phyloP scores from a whole-genome alignment of 2,888 invertebrate genomes.

The Ormyrus thymus region DNA sequence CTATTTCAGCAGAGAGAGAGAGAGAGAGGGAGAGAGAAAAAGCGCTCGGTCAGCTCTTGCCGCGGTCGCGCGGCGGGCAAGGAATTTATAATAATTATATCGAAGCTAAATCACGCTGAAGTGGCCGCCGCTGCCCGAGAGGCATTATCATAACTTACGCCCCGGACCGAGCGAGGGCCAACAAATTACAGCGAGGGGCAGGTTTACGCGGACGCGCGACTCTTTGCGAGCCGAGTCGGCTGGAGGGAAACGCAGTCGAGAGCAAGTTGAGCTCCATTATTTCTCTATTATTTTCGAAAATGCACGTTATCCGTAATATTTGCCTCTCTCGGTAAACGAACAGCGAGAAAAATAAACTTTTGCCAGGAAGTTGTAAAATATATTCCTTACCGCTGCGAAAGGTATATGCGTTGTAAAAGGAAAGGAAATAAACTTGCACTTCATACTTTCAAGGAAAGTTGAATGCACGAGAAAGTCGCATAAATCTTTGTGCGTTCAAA shows the following conservation, averaged over 20 bases:
- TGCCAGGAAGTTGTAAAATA: too few relatives aligned
- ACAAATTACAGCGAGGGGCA: constrained; percentile 24
- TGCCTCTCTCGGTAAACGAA: too few relatives aligned
- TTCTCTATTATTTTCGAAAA: too few relatives aligned
- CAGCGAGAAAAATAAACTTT: too few relatives aligned
- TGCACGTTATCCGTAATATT: too few relatives aligned
- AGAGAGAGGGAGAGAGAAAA: not conserved
- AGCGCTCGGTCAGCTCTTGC: not conserved
- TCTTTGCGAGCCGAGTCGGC: constrained; percentile 4
- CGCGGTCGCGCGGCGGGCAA: not conserved
- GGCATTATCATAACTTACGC: constrained; percentile 33
- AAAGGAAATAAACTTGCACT: too few relatives aligned
- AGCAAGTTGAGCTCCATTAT: constrained; percentile 11
- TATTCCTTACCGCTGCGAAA: too few relatives aligned
- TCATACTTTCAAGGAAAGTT: too few relatives aligned
- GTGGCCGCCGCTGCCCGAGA: not conserved
- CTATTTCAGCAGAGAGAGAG: not conserved
- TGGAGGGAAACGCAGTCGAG: not conserved
- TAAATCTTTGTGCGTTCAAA: too few relatives aligned
- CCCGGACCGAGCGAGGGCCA: not conserved
- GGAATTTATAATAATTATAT: constrained; percentile 48
- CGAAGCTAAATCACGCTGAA: constrained; percentile 22
- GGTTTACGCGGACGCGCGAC: constrained; percentile 27
- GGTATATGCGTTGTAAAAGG: too few relatives aligned
- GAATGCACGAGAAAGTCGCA: too few relatives aligned